Evolutionary conservation across 2,888 invertebrate species (phyloP), one percentile per base, ranked within the genome.

Genomic region (Cosmopolites sordidus): DNA sequence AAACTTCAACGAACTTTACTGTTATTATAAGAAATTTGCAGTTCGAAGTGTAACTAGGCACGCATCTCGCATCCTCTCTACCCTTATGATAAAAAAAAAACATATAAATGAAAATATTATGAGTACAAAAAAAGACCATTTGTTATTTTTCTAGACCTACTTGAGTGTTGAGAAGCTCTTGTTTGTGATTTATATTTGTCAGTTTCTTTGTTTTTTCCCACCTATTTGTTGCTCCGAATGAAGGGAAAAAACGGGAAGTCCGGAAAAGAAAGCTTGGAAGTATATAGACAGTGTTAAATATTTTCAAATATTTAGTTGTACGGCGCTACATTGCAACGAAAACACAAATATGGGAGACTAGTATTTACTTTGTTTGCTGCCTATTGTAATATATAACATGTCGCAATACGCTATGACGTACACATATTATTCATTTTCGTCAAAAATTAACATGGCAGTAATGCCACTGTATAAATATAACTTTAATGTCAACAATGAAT

Each of bases 331-430:
- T 49, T 37, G 49, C 46, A 45, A 48, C 44, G 48, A 53, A 48
- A 54, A 48, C 54, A 49, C 45, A 54, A 54, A 54, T 54, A 54
- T 37, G 41, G 27, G 45, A 45, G 29, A 48, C 48, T 44, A 54
- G 49, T 49, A 54, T 54, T 54, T 45, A 48, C 49, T 54, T 54
- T 54, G 53, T 54, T 54, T 46, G 54, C 49, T 49, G 49, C 48
- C 54, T 54, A 45, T 54, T 45, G 54, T 54, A 49, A 54, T 54
- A 54, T 54, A 54, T 54, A 54, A 54, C 49, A 37, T n/a, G 22
- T 45, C 42, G 49, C 48, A 54, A 54, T 54, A 54, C 54, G 46
- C 33, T 48, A 42, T 54, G 54, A 45, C 22, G 22, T 22, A n/a
- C n/a, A n/a, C 53, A 40, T 48, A 45, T 49, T 48, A 54, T 54